Percentiles rank a stretch among this genome's conserved stretches.
Conservation (phyloP, 1,140 invertebrate genomes). For the Campoletis sonorensis region DNA sequence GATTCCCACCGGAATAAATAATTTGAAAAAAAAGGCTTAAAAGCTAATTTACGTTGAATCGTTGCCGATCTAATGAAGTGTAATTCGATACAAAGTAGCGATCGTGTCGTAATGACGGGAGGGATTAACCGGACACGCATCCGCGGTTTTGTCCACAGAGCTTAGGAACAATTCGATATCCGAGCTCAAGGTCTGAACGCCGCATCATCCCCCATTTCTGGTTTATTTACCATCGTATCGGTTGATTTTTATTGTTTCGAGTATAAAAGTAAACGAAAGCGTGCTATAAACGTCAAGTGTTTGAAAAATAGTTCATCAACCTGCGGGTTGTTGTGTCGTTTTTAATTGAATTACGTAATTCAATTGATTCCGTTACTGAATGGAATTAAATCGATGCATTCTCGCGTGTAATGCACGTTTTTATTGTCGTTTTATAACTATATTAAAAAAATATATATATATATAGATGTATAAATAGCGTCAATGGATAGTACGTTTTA, state of each 20-base stretch:
- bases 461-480: too few relatives aligned
- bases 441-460: too few relatives aligned
- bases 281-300: not conserved
- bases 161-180: not conserved
- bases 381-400: slow-evolving; percentile 31
- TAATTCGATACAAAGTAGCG: not conserved
- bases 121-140: not conserved
- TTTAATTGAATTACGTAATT: slow-evolving; percentile 41
- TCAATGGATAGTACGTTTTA: too few relatives aligned
- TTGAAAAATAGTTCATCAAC: not conserved
- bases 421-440: too few relatives aligned
- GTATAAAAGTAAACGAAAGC: not conserved
- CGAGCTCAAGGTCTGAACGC: not conserved
- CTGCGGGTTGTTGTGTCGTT: not conserved
- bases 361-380: not conserved
- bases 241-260: not conserved
- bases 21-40: too few relatives aligned
- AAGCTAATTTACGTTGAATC: not conserved
- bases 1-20: too few relatives aligned
- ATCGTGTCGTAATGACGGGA: not conserved
- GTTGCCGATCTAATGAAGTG: not conserved
- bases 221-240: too few relatives aligned
- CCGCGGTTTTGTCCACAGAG: not conserved
- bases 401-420: not conserved
- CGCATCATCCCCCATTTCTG: too few relatives aligned